Conservation (phyloP, 2,888 invertebrate species). For the Agriopis aurantiaria region DNA sequence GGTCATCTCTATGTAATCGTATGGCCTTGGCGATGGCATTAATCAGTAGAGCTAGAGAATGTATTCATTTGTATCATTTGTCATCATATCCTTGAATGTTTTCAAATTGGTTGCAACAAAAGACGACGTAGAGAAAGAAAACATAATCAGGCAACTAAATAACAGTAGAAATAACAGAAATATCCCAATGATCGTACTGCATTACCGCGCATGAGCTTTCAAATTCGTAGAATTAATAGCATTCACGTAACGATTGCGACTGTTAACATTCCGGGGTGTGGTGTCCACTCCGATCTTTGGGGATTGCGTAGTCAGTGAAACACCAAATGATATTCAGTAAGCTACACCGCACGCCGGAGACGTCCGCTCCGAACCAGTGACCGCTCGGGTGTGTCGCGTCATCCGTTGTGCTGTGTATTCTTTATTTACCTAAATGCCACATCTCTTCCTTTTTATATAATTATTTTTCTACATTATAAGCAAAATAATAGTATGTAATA, state of each 20-base stretch:
- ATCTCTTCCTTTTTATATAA: too few species aligned
- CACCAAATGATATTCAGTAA: too few species aligned
- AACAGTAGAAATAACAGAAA: background rate
- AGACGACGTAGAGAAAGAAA: background rate
- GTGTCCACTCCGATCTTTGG: too few species aligned
- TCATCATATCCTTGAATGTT: background rate
- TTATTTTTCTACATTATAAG: too few species aligned
- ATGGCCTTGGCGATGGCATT: slow-evolving; percentile 25
- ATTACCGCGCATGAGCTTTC: slow-evolving; percentile 12
- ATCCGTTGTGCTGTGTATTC: too few species aligned
- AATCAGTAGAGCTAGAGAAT: slow-evolving; percentile 6
- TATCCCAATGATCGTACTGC: slow-evolving; percentile 1
- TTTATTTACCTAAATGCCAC: too few species aligned
- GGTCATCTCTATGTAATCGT: slow-evolving; percentile 17
- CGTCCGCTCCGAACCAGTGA: too few species aligned
- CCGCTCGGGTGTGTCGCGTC: too few species aligned
- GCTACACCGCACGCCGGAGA: too few species aligned
- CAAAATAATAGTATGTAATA: too few species aligned
- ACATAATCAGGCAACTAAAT: background rate
- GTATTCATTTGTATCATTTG: slow-evolving; percentile 5
- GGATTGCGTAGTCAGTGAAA: too few species aligned
- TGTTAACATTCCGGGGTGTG: slow-evolving; percentile 29
- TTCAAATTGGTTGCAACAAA: background rate
- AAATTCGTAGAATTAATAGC: slow-evolving; percentile 30
- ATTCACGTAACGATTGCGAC: slow-evolving; percentile 28